These are phyloP conservation scores for Cordilura impudica DNA, from an alignment of 2,888 invertebrate genomes.

Conservation along the genomic window DNA sequence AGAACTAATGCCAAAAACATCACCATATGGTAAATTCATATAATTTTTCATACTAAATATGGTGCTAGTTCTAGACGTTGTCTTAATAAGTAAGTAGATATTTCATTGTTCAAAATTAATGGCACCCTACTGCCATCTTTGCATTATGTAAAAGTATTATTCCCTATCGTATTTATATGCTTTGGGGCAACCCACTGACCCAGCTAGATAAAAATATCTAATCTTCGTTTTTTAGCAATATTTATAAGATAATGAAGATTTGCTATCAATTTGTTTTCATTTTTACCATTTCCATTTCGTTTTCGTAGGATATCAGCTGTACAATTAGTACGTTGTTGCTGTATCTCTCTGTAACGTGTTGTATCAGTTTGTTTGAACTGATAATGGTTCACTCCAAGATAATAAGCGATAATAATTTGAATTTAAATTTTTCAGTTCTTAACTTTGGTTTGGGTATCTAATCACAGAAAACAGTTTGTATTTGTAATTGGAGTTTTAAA, in stretches of 20 bases:
- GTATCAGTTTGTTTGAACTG: constrained; percentile 77
- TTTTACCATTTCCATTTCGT: constrained; percentile 39
- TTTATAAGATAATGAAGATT: constrained; percentile 76
- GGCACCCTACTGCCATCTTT: background rate
- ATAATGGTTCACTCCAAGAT: constrained; percentile 75
- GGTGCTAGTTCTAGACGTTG: too few relatives aligned
- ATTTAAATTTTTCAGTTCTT: constrained; percentile 75
- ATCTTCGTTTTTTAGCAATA: constrained; percentile 74
- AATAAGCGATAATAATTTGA: constrained; percentile 77
- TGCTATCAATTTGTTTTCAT: constrained; percentile 72
- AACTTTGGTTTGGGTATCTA: constrained; percentile 75
- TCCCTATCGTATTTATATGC: background rate
- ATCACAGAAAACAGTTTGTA: constrained; percentile 73
- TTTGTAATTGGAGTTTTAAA: constrained; percentile 76
- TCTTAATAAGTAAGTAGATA: too few relatives aligned
- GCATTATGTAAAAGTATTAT: background rate
- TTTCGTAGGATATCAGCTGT: constrained; percentile 61
- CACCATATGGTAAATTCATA: too few relatives aligned
- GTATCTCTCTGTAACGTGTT: constrained; percentile 66
- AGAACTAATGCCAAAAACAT: too few relatives aligned
- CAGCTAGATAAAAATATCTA: constrained; percentile 77
- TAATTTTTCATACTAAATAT: too few relatives aligned
- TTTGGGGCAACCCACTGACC: constrained; percentile 66
- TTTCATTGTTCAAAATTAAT: too few relatives aligned
- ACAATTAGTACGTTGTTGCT: background rate